A percentile compares a stretch with the other conserved stretches of the same genome.
phyloP scores from a whole-genome alignment of 2,113 vertebrate genomes.

The Rhadina sibilatrix region DNA sequence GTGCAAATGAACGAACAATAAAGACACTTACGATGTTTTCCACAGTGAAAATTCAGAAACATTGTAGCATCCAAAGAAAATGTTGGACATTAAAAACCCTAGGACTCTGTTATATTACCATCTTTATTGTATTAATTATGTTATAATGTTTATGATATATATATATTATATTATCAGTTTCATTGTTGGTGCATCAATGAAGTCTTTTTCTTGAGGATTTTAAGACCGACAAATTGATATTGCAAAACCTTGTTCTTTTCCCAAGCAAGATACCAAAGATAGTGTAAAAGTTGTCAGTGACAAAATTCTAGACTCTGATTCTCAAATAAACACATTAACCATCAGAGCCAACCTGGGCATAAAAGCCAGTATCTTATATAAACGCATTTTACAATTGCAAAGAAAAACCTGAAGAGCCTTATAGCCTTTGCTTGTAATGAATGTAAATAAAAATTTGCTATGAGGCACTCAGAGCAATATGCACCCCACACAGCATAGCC shows the following conservation, averaged over 20 bases:
- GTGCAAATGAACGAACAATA: constrained; percentile 46
- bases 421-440: background rate
- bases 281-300: background rate
- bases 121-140: background rate
- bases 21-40: constrained; percentile 61
- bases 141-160: background rate
- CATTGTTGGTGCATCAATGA: background rate
- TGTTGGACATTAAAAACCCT: background rate
- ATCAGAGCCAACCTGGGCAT: background rate
- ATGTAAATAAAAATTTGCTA: background rate
- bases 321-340: background rate
- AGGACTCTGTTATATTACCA: background rate
- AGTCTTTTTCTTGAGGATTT: background rate
- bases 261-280: background rate
- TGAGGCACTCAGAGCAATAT: background rate
- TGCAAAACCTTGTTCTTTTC: background rate
- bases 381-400: background rate
- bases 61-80: constrained; percentile 12
- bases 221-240: background rate
- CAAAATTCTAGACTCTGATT: background rate
- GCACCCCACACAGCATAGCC: background rate
- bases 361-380: background rate
- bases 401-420: background rate
- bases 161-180: background rate
- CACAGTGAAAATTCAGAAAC: constrained; percentile 25